Percentiles rank a stretch among this genome's conserved stretches.
These are phyloP conservation scores for Dicyrtoma fusca DNA, from an alignment of 2,888 invertebrate species.

Conservation along the genomic window DNA sequence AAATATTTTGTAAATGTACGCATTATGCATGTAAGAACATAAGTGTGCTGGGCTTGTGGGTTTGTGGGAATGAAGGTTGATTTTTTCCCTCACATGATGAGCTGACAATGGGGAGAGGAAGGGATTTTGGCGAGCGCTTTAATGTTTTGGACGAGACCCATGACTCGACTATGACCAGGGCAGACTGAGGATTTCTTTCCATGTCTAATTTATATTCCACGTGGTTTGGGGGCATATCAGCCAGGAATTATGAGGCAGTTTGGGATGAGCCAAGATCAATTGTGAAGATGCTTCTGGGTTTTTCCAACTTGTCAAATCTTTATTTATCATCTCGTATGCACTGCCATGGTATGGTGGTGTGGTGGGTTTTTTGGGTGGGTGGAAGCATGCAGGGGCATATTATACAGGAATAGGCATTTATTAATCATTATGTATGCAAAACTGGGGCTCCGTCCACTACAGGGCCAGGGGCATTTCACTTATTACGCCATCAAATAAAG, in stretches of 20 bases:
- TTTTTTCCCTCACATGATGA: too few species aligned
- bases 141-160: not conserved
- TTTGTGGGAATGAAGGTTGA: too few species aligned
- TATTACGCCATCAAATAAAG: too few species aligned
- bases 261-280: constrained; percentile 6
- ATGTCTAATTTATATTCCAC: constrained; percentile 9
- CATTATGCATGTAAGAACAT: not conserved
- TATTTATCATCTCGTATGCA: constrained; percentile 28
- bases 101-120: too few species aligned
- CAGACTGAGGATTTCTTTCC: not conserved
- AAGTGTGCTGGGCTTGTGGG: too few species aligned
- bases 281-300: constrained; percentile 31
- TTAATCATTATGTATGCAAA: too few species aligned
- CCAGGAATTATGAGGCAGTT: constrained; percentile 10
- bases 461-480: too few species aligned
- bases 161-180: not conserved
- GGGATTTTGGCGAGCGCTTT: not conserved
- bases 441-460: too few species aligned
- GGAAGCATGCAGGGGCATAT: too few species aligned
- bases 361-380: too few species aligned
- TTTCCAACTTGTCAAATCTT: constrained; percentile 20
- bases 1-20: too few species aligned
- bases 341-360: not conserved
- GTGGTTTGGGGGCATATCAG: constrained; percentile 12
- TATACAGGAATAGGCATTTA: too few species aligned